Evolutionary conservation across 2,113 vertebrate genomes (phyloP), one percentile per base, ranked within the genome.

Genomic region (Ibidorhyncha struthersii): DNA sequence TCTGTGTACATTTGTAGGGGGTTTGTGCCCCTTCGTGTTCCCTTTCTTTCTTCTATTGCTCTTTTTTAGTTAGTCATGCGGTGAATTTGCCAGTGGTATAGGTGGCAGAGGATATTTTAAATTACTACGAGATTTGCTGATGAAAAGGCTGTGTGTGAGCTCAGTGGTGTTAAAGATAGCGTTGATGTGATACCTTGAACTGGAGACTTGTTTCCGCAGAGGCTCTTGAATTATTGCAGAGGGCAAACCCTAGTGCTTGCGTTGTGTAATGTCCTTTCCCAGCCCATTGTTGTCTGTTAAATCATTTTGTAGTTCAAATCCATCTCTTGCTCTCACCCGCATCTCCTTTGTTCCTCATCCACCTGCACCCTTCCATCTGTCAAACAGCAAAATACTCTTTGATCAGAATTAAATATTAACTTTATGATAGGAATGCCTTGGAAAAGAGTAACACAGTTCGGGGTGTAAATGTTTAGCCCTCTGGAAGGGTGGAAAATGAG

Each of bases 401-500:
- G 49, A 50, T 69, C n/a, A 41, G 61, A 81, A 96, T 90, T 82
- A 91, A 82, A 55, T 80, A 50, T 9, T 87, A 91, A 89, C 61
- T 93, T 79, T 58, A 38, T 45, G 18, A 34, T 71, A 86, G 47
- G 15, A 81, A 26, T 83, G 71, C 59, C 66, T 85, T 91, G n/a
- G 56, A 40, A 80, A 89, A 80, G 66, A 95, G 10, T 63, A 61
- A n/a, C 7, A 6, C 9, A 17, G 25, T 82, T 85, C 9, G 16
- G 34, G 50, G 34, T 1, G 4, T 56, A 71, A 82, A 45, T 71
- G 65, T 76, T 72, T 62, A 38, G 83, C 45, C 70, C 61, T 85
- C 36, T 66, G 71, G 40, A 93, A 90, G 71, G 89, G 36, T 80
- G 91, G 93, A 85, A 97, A 96, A 83, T 82, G 71, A 96, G 89